Conservation (phyloP, 1,140 invertebrate genomes). For the Hesperophylax magnus region DNA sequence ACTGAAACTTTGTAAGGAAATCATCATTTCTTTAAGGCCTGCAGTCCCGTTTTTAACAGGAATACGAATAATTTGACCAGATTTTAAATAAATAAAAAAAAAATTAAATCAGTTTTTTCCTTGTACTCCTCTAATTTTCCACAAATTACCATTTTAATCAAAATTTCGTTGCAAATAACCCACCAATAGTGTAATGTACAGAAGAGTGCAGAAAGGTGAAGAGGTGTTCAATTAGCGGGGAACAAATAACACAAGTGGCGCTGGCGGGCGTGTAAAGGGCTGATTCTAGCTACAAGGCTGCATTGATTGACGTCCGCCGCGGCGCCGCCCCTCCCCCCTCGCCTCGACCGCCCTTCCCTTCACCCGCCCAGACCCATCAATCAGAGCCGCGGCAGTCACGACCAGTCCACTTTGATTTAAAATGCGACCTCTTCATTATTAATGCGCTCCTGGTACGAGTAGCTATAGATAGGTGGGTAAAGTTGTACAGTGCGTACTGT, state of each 20-base stretch:
- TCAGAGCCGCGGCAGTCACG: constrained; percentile 21
- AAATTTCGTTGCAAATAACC: neutral
- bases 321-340: neutral
- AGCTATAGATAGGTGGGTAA: too few relatives aligned
- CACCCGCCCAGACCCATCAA: neutral
- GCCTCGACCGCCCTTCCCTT: neutral
- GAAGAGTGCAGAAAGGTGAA: constrained; percentile 25
- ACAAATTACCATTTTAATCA: too few relatives aligned
- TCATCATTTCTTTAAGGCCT: too few relatives aligned
- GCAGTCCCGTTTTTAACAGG: too few relatives aligned
- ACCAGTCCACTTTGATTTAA: constrained; percentile 12
- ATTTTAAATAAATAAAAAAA: too few relatives aligned
- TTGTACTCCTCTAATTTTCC: too few relatives aligned
- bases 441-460: constrained; percentile 1
- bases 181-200: neutral
- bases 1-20: too few relatives aligned
- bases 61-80: too few relatives aligned
- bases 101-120: too few relatives aligned
- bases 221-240: constrained; percentile 24
- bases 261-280: constrained; percentile 25
- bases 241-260: neutral
- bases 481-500: neutral
- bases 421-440: constrained; percentile 22
- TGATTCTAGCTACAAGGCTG: constrained; percentile 1
- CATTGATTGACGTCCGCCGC: constrained; percentile 17